A percentile compares a stretch with the other conserved stretches of the same genome.
Conservation (phyloP, 2,888 invertebrate genomes). For the Stomorhina lunata region DNA sequence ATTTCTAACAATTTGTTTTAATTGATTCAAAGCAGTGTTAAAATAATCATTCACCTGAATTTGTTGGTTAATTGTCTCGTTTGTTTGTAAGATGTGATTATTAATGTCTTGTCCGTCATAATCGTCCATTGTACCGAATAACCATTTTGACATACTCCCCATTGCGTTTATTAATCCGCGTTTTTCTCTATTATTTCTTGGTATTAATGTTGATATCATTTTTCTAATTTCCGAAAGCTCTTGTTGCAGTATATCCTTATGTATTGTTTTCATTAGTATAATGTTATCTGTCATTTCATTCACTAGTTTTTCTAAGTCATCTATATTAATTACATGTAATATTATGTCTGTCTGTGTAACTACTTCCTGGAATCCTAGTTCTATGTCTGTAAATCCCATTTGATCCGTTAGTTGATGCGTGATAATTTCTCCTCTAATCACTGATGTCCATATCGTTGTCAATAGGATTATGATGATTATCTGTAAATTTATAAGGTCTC, state of each 20-base stretch:
- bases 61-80: conserved; percentile 16
- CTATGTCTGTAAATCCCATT: conserved; percentile 47
- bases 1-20: conserved; percentile 15
- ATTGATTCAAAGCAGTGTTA: not conserved
- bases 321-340: conserved; percentile 37
- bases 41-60: conserved; percentile 24
- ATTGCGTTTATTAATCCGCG: conserved; percentile 47
- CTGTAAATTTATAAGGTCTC: conserved; percentile 55
- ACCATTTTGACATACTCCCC: conserved; percentile 49
- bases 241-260: conserved; percentile 47
- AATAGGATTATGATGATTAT: too few relatives aligned
- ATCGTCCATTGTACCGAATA: conserved; percentile 55
- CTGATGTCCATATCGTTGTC: conserved; percentile 23
- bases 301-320: too few relatives aligned
- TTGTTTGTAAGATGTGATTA: not conserved
- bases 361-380: conserved; percentile 50
- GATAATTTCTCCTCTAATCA: not conserved
- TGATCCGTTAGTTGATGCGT: conserved; percentile 33
- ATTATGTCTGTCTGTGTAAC: too few relatives aligned
- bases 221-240: conserved; percentile 33
- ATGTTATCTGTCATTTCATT: too few relatives aligned
- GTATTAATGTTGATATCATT: conserved; percentile 41
- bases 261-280: conserved; percentile 28
- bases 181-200: conserved; percentile 38
- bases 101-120: conserved; percentile 48